These are phyloP conservation scores for Meteorus cinctellus DNA, from an alignment of 2,888 invertebrate species.

Conservation along the genomic window DNA sequence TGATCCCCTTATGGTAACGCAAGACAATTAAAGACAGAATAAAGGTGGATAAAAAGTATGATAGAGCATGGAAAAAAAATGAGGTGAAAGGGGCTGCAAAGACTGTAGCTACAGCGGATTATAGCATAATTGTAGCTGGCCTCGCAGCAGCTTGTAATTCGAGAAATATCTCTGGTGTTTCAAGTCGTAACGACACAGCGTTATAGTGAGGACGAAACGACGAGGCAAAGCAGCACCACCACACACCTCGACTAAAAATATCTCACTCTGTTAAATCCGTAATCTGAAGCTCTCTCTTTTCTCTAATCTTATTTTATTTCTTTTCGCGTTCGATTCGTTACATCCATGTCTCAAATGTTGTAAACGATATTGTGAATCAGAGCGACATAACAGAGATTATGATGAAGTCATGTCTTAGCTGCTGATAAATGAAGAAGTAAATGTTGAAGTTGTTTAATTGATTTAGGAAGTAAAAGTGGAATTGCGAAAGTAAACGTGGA, in stretches of 20 bases:
- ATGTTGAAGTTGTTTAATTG: too few relatives aligned
- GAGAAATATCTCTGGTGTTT: conserved; percentile 53
- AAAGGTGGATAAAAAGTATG: conserved; percentile 29
- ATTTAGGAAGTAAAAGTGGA: background rate
- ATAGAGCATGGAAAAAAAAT: background rate
- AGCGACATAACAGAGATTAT: too few relatives aligned
- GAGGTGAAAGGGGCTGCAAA: conserved; percentile 13
- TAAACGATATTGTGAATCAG: background rate
- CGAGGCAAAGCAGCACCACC: conserved; percentile 35
- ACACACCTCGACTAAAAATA: conserved; percentile 50
- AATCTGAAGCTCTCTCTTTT: conserved; percentile 23
- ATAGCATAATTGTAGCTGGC: conserved; percentile 32
- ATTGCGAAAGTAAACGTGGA: background rate
- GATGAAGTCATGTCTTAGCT: too few relatives aligned
- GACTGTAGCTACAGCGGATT: conserved; percentile 30
- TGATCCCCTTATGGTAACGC: conserved; percentile 48
- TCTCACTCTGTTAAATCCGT: conserved; percentile 36
- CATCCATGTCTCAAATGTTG: background rate
- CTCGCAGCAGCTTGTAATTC: conserved; percentile 50
- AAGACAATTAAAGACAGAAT: conserved; percentile 53
- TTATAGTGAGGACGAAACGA: conserved; percentile 18
- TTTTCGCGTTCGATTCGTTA: too few relatives aligned
- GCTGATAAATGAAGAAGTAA: too few relatives aligned
- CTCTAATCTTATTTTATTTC: background rate
- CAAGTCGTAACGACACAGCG: background rate